These are phyloP conservation scores for Amphiura filiformis DNA, from an alignment of 35 echinoderm and acorn worm species.

Conservation along the genomic window DNA sequence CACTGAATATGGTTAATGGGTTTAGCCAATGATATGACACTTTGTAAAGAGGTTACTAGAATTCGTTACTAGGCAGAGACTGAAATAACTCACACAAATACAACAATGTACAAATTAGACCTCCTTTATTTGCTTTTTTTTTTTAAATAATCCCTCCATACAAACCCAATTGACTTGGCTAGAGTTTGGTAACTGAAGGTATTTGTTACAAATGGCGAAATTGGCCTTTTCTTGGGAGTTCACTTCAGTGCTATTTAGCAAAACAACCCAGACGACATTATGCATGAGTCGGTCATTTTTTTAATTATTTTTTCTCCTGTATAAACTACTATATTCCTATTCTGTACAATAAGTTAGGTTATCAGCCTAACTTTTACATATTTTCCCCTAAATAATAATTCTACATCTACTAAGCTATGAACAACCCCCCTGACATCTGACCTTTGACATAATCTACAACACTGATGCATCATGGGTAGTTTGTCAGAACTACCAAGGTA, in stretches of 20 bases:
- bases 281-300: neutral
- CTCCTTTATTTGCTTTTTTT: slow-evolving; percentile 14
- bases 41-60: too few species aligned
- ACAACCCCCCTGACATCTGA: neutral
- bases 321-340: neutral
- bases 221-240: slow-evolving; percentile 2
- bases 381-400: neutral
- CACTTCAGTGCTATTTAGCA: neutral
- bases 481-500: neutral
- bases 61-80: too few species aligned
- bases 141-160: neutral
- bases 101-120: slow-evolving; percentile 11
- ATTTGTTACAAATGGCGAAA: neutral
- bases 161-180: neutral
- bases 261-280: neutral
- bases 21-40: too few species aligned
- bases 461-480: neutral
- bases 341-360: neutral
- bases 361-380: slow-evolving; percentile 2
- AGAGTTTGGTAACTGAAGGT: neutral
- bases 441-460: slow-evolving; percentile 14
- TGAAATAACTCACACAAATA: too few species aligned
- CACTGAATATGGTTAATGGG: too few species aligned
- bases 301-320: neutral
- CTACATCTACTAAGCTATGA: neutral